Conservation (phyloP, 1,140 invertebrate genomes). For the Drosophila mojavensis region DNA sequence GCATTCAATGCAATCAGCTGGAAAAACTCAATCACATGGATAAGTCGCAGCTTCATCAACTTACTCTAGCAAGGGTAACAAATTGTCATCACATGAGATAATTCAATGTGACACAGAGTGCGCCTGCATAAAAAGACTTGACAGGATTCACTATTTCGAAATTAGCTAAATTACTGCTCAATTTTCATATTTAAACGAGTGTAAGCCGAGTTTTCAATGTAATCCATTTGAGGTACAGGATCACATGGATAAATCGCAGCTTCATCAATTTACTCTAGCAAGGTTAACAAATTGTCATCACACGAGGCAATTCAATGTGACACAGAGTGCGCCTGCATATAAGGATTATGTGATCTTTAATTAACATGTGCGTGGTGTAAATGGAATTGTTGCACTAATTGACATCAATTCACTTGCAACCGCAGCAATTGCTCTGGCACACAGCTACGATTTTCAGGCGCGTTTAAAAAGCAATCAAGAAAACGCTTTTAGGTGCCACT, state of each 20-base stretch:
- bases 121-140: constrained; percentile 1
- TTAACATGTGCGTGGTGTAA: constrained; percentile 48
- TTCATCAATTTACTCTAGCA: constrained; percentile 48
- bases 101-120: constrained; percentile 73
- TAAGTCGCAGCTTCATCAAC: constrained; percentile 44
- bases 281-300: constrained; percentile 67
- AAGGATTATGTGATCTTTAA: neutral
- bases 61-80: constrained; percentile 70
- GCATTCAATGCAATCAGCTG: constrained; percentile 51
- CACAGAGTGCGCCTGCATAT: constrained; percentile 73
- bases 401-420: constrained; percentile 55
- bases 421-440: constrained; percentile 57
- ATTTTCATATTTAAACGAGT: neutral
- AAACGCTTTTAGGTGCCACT: constrained; percentile 52
- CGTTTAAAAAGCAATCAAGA: constrained; percentile 48
- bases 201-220: constrained; percentile 61
- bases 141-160: too few species aligned
- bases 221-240: constrained; percentile 28
- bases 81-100: constrained; percentile 68
- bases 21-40: constrained; percentile 52
- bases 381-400: constrained; percentile 26
- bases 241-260: constrained; percentile 56
- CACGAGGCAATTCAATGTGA: constrained; percentile 55
- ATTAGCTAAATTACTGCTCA: constrained; percentile 30
- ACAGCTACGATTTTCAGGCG: constrained; percentile 75